Base-by-base conservation (phyloP, 2,888 invertebrate genomes). In the Diabrotica balteata region DNA sequence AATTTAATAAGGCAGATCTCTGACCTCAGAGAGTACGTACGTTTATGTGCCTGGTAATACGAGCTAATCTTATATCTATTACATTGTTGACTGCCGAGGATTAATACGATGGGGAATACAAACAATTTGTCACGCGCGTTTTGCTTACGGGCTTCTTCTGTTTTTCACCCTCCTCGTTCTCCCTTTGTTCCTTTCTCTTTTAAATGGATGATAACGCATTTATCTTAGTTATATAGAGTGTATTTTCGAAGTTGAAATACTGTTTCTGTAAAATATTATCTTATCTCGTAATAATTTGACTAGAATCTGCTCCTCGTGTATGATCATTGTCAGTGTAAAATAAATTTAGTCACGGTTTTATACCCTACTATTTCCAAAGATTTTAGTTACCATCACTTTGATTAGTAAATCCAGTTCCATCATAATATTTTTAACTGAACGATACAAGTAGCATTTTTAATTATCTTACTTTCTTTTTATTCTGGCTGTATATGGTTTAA, bases 91-190 rank as follows among this genome's bases (percentile, higher is more conserved):
- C 81, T 82, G 79, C 78, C 75, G 75, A 77, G 81, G 80, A 82
- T 83, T 81, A 83, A 82, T 82, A 79, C 81, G 79, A 80, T 79
- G 73, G 82, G 82, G 82, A 82, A 81, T 82, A 80, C 79, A 77
- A 78, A 82, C 82, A 81, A 83, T 83, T 83, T 83, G 83, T 83
- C 83, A 83, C 81, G 81, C 80, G 76, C 67, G 75, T 80, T 74
- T 78, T 79, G 80, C 77, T 78, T 80, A 80, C 77, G 77, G 75
- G 70, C 74, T 43, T 47, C 49, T 44, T 44, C 63, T 54, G 8
- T 47, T 55, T 22, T 54, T 42, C 44, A 47, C 55, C 63, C 54
- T 46, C 47, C 65, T 44, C 44, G 52, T 65, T 49, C 47, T 55
- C 62, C 57, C 55, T 50, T 45, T 51, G 42, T 57, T 61, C 57